These are phyloP conservation scores for Sitta carolinensis DNA, from an alignment of 2,797 vertebrate species.

Conservation along the genomic window DNA sequence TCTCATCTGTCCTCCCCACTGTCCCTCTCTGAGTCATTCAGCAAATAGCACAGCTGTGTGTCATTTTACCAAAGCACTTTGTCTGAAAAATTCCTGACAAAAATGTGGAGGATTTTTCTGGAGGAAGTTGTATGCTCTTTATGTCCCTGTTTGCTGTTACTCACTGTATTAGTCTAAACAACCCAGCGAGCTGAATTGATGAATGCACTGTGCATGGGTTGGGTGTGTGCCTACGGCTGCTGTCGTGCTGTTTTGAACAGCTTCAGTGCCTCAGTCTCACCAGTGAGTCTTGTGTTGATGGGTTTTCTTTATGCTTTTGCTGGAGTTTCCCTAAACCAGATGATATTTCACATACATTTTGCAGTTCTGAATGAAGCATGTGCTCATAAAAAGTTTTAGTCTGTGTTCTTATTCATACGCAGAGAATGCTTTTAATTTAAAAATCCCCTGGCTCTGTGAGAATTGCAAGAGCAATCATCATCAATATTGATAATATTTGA, in stretches of 20 bases:
- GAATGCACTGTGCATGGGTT: not conserved
- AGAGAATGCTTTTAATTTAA: slow-evolving; percentile 5
- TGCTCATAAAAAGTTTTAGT: not conserved
- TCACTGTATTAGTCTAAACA: not conserved
- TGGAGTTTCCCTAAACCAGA: not conserved
- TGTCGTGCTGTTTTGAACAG: not conserved
- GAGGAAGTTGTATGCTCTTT: not conserved
- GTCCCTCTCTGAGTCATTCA: not conserved
- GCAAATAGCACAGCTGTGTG: not conserved
- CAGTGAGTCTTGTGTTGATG: not conserved
- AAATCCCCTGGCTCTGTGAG: not conserved
- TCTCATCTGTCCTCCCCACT: not conserved
- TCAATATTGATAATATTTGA: not conserved
- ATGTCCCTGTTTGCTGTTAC: not conserved
- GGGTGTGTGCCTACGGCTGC: not conserved
- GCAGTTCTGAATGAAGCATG: not conserved
- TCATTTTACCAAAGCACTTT: not conserved
- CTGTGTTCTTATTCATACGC: not conserved
- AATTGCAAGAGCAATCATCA: not conserved
- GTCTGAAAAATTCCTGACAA: not conserved
- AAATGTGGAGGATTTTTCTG: not conserved
- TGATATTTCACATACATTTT: not conserved
- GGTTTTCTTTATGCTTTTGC: not conserved
- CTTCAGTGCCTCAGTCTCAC: not conserved
- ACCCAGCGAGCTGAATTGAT: not conserved